These are phyloP conservation scores for Trichonephila clavipes DNA, from an alignment of 1,140 invertebrate species.

Conservation along the genomic window DNA sequence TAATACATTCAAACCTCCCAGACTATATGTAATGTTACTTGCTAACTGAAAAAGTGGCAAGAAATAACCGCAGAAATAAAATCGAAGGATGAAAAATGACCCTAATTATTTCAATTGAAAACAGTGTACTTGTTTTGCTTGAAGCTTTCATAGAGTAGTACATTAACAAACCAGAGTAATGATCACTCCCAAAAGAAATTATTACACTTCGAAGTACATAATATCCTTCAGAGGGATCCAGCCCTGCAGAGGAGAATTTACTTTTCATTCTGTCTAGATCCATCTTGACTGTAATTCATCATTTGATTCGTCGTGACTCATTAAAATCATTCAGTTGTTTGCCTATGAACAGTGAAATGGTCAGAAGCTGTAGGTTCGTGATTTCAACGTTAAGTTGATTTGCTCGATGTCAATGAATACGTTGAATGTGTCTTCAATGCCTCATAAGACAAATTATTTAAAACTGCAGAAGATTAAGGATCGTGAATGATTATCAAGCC, in stretches of 20 bases:
- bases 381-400: background rate
- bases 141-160: too few species aligned
- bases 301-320: slow-evolving; percentile 61
- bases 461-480: too few species aligned
- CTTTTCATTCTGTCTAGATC: slow-evolving; percentile 53
- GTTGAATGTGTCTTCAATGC: too few species aligned
- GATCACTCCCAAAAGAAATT: background rate
- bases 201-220: background rate
- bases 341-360: slow-evolving; percentile 27
- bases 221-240: background rate
- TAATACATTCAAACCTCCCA: too few species aligned
- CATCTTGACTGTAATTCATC: slow-evolving; percentile 59
- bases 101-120: too few species aligned
- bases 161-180: background rate
- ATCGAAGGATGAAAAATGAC: too few species aligned
- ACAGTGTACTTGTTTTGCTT: too few species aligned
- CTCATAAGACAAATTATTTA: too few species aligned
- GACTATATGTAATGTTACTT: too few species aligned
- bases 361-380: background rate
- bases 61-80: too few species aligned
- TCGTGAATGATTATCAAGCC: too few species aligned
- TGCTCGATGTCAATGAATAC: background rate
- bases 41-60: too few species aligned
- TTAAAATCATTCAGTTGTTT: slow-evolving; percentile 48
- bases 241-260: background rate